Base-by-base conservation (phyloP, 2,888 invertebrate genomes). In the Hipparchia sbordonii region DNA sequence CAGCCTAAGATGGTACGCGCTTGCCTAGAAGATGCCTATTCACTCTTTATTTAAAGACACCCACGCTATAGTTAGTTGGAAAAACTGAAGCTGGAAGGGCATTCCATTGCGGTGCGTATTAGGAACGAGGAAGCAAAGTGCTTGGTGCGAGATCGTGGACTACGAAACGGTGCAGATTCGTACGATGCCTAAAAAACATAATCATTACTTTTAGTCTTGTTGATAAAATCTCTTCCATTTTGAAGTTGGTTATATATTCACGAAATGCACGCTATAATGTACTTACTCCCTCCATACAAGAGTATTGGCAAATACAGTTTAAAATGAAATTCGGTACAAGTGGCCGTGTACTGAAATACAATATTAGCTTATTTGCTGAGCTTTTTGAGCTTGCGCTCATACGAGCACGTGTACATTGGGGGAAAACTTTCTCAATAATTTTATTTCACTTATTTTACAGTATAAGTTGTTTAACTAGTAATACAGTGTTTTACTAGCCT, bases 261-360 rank as follows among this genome's bases (percentile, higher is more conserved):
- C 48, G 6, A 6, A 7, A 8, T 48, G 48, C 48, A 48, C 48
- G 1, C 48, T 48, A 23, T 13, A 9, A 7, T 59, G 9, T 13
- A 56, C 45, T 59, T 60, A 65, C 57, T 23, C 63, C 54, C 68
- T 63, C 33, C 48, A 60, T 68, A 54, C 63, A 60, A 68, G 54
- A 54, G 65, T 67, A 65, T 66, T 51, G 46, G 61, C 69, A 72
- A 74, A 72, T 70, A 74, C 70, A 70, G 62, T 72, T 72, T 66
- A 63, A 72, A 72, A 74, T 74, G 70, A 74, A 74, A 67, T 74
- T 74, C 70, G 57, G 72, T 72, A 61, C 67, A 69, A 74, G 72
- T 74, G 74, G 70, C 59, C 66, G 60, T 67, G 56, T 57, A 61
- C 70, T 67, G 74, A 63, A 67, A 70, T 72, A 70, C 69, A 62